Evolutionary conservation across 2,113 vertebrate species (phyloP), one percentile per base, ranked within the genome.

Genomic region (Carassius auratus): DNA sequence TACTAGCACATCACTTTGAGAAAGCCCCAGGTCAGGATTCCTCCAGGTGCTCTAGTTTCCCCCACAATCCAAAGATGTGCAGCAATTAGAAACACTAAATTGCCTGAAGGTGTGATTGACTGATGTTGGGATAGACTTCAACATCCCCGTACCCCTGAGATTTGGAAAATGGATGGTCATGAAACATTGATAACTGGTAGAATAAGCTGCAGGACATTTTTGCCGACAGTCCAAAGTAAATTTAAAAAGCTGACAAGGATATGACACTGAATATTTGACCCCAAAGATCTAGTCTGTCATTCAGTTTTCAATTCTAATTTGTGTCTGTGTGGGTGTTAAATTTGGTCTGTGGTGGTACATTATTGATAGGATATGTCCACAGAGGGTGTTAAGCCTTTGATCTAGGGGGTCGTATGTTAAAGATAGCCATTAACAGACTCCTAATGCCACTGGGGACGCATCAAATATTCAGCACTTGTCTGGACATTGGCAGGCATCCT

Each of bases 401-500:
- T 84, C 76, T 64, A 57, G 64, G 73, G 21, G 84, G 42, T 89
- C 45, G 17, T 73, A 38, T 86, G 86, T 86, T 87, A 89, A 87
- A 77, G 81, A 87, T 85, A 48, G 66, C 68, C 83, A 85, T 88
- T 89, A 88, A 86, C 68, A 86, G 85, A 83, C 82, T 76, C 17
- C 36, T 26, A 26, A 42, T 55, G 36, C 83, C 87, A 80, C 83
- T 52, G 66, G 84, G 77, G 87, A 80, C 48, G 7, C 59, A 89
- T 89, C 30, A 88, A 86, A 89, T 81, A 88, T 88, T 85, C 55
- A 88, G 30, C 21, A 55, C 57, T 88, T 52, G 52, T 86, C 85
- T 50, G 76, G 84, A 86, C 81, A 83, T 52, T 50, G 80, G 80
- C 48, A 82, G 33, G 50, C 48, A 57, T 83, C 19, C 81, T 83